Evolutionary conservation across 1,140 invertebrate genomes (phyloP).

Genomic region (Calliphora vicina): DNA sequence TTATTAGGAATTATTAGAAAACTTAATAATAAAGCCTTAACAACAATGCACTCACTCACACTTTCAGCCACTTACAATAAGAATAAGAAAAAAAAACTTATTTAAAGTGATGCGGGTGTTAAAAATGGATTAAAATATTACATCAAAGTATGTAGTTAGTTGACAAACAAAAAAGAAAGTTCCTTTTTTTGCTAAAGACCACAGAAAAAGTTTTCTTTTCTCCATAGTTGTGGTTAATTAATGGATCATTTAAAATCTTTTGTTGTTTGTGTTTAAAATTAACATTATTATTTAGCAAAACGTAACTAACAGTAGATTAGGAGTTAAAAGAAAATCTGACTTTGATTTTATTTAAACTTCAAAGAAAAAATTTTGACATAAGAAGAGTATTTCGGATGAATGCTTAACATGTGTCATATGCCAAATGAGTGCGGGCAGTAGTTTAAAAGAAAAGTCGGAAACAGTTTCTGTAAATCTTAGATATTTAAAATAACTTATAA

Average conservation of each 20-base stretch:
- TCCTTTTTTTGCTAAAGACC: background rate
- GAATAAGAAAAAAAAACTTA: background rate
- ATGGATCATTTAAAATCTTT: background rate
- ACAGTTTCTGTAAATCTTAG: too few relatives aligned
- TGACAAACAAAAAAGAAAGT: background rate
- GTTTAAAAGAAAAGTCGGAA: too few relatives aligned
- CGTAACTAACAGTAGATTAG: too few relatives aligned
- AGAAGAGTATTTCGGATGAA: too few relatives aligned
- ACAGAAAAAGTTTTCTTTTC: background rate
- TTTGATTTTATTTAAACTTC: too few relatives aligned
- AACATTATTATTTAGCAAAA: too few relatives aligned
- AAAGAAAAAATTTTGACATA: too few relatives aligned
- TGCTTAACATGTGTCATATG: too few relatives aligned
- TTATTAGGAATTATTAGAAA: conserved; percentile 2
- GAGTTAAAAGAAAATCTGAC: too few relatives aligned
- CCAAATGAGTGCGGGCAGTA: too few relatives aligned
- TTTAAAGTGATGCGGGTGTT: background rate
- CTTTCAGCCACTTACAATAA: background rate
- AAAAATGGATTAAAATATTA: background rate
- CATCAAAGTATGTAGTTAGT: background rate
- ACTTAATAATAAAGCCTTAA: background rate
- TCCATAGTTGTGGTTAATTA: background rate
- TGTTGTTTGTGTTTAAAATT: too few relatives aligned
- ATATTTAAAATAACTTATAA: too few relatives aligned
- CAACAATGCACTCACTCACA: background rate